Conservation (phyloP, 1,140 invertebrate species). For the Leptinotarsa texana region DNA sequence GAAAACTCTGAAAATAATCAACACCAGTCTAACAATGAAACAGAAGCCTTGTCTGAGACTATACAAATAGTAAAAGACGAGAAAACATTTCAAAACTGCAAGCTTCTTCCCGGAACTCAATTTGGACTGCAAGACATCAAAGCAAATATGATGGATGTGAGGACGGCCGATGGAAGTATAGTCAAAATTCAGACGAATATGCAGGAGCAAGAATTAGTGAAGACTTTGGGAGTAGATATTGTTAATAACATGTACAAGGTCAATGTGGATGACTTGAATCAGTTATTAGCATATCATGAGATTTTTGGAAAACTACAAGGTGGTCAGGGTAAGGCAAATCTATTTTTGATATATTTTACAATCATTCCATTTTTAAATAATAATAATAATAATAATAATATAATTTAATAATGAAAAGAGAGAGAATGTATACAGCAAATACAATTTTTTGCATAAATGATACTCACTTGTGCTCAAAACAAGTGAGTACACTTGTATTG, state of each 20-base stretch:
- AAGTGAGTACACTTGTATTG: too few relatives aligned
- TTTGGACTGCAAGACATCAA: conserved; percentile 55
- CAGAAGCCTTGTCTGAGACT: conserved; percentile 39
- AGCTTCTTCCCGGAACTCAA: conserved; percentile 47
- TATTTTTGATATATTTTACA: too few relatives aligned
- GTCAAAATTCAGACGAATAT: conserved; percentile 72
- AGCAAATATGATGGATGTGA: conserved; percentile 68
- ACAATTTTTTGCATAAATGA: too few relatives aligned
- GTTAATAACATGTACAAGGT: conserved; percentile 79
- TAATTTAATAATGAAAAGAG: too few relatives aligned
- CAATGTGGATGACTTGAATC: conserved; percentile 81
- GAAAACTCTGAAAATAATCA: conserved; percentile 46
- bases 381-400: too few relatives aligned
- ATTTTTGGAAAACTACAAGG: conserved; percentile 81
- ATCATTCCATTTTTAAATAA: too few relatives aligned
- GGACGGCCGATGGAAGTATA: conserved; percentile 70
- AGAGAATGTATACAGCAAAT: too few relatives aligned
- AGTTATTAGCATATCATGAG: conserved; percentile 81
- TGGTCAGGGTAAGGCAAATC: conserved; percentile 56
- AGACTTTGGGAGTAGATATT: conserved; percentile 69
- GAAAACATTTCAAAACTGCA: conserved; percentile 52
- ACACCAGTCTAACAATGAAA: conserved; percentile 40
- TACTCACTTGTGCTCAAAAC: too few relatives aligned
- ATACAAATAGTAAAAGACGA: conserved; percentile 54
- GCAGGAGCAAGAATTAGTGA: conserved; percentile 67